A percentile compares a stretch with the other conserved stretches of the same genome.
Conservation (phyloP, 1,140 invertebrate genomes). For the Solen grandis region DNA sequence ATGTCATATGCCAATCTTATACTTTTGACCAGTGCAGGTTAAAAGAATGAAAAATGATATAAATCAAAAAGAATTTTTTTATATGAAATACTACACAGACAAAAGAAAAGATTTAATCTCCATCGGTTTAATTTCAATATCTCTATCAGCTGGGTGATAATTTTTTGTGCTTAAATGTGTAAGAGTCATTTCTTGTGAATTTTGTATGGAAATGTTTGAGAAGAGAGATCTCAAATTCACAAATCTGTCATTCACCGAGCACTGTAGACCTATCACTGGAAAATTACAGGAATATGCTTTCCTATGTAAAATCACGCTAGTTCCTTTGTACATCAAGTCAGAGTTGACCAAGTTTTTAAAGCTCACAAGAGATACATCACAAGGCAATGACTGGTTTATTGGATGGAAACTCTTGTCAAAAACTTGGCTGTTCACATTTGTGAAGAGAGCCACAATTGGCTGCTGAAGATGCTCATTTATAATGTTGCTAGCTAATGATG, state of each 20-base stretch:
- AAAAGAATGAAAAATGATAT: no score
- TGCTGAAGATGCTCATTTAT: constrained; percentile 72
- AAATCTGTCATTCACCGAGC: constrained; percentile 37
- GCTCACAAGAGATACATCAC: constrained; percentile 70
- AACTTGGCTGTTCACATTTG: constrained; percentile 63
- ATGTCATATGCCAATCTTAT: no score
- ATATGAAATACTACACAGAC: constrained; percentile 22
- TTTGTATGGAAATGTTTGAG: constrained; percentile 56
- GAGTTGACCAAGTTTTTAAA: constrained; percentile 72
- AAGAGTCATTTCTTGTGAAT: constrained; percentile 72
- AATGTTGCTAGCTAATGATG: constrained; percentile 63
- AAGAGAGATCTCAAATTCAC: constrained; percentile 63
- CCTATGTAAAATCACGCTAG: constrained; percentile 73
- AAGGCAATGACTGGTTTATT: constrained; percentile 63
- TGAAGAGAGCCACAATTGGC: constrained; percentile 67
- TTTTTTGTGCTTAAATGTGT: constrained; percentile 70
- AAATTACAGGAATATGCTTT: constrained; percentile 71
- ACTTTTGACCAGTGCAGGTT: no score
- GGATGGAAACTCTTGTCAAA: constrained; percentile 61
- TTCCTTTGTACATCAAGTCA: constrained; percentile 72
- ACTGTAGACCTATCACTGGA: constrained; percentile 61
- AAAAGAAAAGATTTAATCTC: constrained; percentile 59
- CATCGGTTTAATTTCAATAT: constrained; percentile 62
- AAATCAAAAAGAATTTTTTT: no score
- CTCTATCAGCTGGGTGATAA: constrained; percentile 34